Conservation (phyloP, 2,888 invertebrate genomes). For the Parascotia fuliginaria region DNA sequence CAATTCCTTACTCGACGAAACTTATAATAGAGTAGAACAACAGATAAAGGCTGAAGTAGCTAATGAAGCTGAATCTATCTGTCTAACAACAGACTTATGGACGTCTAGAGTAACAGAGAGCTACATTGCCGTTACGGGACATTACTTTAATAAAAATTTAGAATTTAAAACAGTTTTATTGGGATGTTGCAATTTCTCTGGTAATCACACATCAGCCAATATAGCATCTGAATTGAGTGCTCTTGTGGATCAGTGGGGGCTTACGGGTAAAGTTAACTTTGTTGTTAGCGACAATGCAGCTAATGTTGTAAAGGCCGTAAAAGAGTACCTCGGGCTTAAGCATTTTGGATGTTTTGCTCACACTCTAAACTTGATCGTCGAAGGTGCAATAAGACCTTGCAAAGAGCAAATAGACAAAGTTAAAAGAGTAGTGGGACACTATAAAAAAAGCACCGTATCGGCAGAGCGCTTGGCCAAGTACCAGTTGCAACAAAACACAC, state of each 20-base stretch:
- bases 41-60: neutral
- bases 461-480: too few relatives aligned
- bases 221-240: neutral
- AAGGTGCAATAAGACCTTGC: too few relatives aligned
- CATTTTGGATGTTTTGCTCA: too few relatives aligned
- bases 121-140: conserved; percentile 9
- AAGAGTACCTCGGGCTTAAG: neutral
- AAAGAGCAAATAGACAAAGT: too few relatives aligned
- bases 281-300: conserved; percentile 1
- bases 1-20: neutral
- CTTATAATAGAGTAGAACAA: neutral
- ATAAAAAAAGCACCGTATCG: too few relatives aligned
- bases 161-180: conserved; percentile 3
- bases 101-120: neutral
- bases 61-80: neutral
- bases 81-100: neutral
- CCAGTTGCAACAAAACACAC: too few relatives aligned
- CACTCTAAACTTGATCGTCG: too few relatives aligned
- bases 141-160: conserved; percentile 3
- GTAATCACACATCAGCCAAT: conserved; percentile 5
- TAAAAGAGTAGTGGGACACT: too few relatives aligned
- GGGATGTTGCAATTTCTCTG: conserved; percentile 5
- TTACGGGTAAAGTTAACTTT: conserved; percentile 6
- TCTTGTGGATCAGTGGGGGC: conserved; percentile 2
- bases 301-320: neutral